Percentiles rank a stretch among this genome's conserved stretches.
Conservation (phyloP, 2,888 invertebrate species). For the Amblyjoppa fuscipennis region DNA sequence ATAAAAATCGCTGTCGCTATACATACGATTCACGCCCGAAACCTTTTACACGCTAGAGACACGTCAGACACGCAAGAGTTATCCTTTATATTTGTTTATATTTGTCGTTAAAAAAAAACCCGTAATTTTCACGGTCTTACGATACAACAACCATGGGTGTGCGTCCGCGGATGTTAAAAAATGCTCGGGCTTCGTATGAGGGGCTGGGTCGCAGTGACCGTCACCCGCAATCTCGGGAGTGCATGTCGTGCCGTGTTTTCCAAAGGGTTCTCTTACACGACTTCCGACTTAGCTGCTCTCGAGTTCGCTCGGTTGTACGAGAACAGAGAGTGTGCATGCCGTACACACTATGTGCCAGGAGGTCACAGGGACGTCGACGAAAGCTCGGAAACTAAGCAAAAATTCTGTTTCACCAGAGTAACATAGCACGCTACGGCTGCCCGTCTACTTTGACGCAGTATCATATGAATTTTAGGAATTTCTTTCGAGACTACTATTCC, state of each 20-base stretch:
- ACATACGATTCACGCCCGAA: too few species aligned
- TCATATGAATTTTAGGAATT: conserved; percentile 27
- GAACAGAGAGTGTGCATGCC: conserved; percentile 6
- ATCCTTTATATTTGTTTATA: too few species aligned
- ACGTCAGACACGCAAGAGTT: too few species aligned
- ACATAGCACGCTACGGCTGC: conserved; percentile 3
- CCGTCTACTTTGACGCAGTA: conserved; percentile 24
- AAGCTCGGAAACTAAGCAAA: conserved; percentile 26
- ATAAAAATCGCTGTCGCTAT: too few species aligned
- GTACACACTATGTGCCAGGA: neutral
- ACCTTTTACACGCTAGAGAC: too few species aligned
- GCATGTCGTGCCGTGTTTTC: conserved; percentile 54
- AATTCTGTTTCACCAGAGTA: conserved; percentile 32
- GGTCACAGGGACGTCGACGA: conserved; percentile 5
- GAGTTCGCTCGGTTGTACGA: conserved; percentile 42
- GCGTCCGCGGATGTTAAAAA: neutral
- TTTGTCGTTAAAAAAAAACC: too few species aligned
- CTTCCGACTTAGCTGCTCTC: conserved; percentile 56
- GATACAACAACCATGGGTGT: neutral
- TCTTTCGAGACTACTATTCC: conserved; percentile 13
- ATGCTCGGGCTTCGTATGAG: neutral
- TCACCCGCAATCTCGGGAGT: conserved; percentile 58
- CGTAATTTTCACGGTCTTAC: neutral
- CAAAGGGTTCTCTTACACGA: conserved; percentile 52
- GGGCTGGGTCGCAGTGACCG: conserved; percentile 18